Evolutionary conservation across 2,797 vertebrate species (phyloP), one percentile per base, ranked within the genome.

Genomic region (Cuniculus paca): DNA sequence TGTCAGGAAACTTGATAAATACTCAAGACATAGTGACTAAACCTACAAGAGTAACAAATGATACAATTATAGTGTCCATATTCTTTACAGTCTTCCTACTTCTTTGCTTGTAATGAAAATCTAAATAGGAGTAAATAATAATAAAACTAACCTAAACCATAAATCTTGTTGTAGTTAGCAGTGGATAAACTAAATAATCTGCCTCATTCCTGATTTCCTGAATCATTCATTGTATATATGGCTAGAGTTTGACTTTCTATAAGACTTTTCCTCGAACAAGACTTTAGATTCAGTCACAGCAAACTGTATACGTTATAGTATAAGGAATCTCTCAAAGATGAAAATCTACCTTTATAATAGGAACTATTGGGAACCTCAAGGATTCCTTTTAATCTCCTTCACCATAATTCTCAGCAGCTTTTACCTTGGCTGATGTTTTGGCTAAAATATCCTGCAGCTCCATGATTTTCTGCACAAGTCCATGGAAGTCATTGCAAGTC

Each of bases 391-490:
- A 65, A 68, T 75, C 28, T 92, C 26, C 56, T 22, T 6, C 10
- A 5, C 0, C 52, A 7, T n/a, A n/a, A 72, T 79, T 96, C 24
- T 90, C 48, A 91, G 58, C n/a, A 96, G 88, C 4, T 80, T 79
- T 98, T 99, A 99, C 99, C 99, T 99, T 99, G 98, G 99, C 99
- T 97, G 99, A 99, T 63, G 99, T 99, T 98, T 99, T 99, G 84
- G 99, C 99, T 81, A 99, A 99, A 98, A 99, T 99, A 79, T 99
- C 99, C 98, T 99, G 99, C 80, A 99, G 98, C 96, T 99, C 99
- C 99, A 99, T 99, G 96, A 99, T 99, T 99, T 99, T 99, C 99
- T 99, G 99, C 97, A 99, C 99, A 39, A 99, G 99, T 90, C 99
- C 99, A 68, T 99, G 99, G 98, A 99, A 99, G 97, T 99, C 99